Conservation (phyloP, 2,888 invertebrate species). For the Drosophila sordidula region DNA sequence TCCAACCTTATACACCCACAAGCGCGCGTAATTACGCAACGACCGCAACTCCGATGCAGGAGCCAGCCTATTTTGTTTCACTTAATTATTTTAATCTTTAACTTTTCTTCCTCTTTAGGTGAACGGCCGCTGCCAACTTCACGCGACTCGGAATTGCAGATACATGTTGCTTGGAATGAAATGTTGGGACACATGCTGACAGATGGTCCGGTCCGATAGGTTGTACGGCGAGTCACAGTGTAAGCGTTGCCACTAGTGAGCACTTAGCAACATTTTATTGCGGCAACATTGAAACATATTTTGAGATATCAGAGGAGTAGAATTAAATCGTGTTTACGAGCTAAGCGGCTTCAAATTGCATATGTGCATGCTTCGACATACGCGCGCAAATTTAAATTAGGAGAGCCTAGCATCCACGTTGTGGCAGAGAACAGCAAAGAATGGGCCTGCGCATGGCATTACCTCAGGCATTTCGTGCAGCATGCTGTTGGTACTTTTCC, state of each 20-base stretch:
- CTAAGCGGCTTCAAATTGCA: background rate
- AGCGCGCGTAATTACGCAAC: slow-evolving; percentile 64
- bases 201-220: background rate
- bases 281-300: background rate
- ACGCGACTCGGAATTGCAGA: slow-evolving; percentile 18
- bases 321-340: background rate
- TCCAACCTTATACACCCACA: slow-evolving; percentile 21
- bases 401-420: slow-evolving; percentile 24
- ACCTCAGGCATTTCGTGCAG: slow-evolving; percentile 30
- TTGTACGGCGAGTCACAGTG: background rate
- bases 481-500: slow-evolving; percentile 12
- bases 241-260: slow-evolving; percentile 30
- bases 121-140: slow-evolving; percentile 53
- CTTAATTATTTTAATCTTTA: slow-evolving; percentile 49
- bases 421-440: background rate
- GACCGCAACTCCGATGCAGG: slow-evolving; percentile 67
- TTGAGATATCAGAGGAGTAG: background rate
- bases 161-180: slow-evolving; percentile 29
- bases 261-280: background rate
- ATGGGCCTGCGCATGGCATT: slow-evolving; percentile 29
- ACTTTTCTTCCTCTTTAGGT: slow-evolving; percentile 40
- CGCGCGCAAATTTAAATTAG: background rate
- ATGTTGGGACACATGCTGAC: slow-evolving; percentile 10
- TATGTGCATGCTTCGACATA: too few species aligned
- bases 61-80: slow-evolving; percentile 49